phyloP scores from a whole-genome alignment of 37 sponge, comb jelly and placozoan genomes.

The Theonella swinhoei region DNA sequence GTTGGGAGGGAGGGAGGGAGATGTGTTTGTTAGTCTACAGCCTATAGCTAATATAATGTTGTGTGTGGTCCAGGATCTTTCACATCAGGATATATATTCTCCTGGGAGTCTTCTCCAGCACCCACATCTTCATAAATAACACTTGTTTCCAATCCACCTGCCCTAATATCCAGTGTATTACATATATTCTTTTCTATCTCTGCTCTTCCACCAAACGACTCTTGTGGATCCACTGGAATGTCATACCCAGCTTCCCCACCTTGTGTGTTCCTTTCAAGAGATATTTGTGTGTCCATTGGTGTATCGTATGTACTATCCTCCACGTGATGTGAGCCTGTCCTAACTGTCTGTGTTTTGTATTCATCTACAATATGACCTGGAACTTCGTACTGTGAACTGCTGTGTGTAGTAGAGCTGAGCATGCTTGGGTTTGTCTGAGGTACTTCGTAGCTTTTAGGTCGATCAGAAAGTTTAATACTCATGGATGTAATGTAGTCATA shows the following conservation, averaged over 20 bases:
- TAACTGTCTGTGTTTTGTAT: neutral
- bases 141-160: neutral
- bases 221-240: neutral
- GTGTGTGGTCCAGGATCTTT: too few species aligned
- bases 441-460: neutral
- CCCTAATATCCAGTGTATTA: neutral
- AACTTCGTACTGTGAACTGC: neutral
- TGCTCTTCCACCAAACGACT: neutral
- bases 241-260: neutral
- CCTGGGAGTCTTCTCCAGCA: too few species aligned
- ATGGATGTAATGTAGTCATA: neutral
- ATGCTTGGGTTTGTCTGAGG: neutral
- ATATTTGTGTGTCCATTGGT: neutral
- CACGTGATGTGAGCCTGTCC: neutral
- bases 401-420: neutral
- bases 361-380: neutral
- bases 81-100: too few species aligned
- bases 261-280: neutral
- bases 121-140: neutral
- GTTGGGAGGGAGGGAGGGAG: too few species aligned
- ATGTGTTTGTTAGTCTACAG: too few species aligned
- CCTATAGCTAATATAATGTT: too few species aligned
- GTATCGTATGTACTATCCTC: neutral
- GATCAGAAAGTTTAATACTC: neutral
- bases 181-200: neutral